Conservation (phyloP, 2,888 invertebrate species). For the Apomyelois bistriatella region DNA sequence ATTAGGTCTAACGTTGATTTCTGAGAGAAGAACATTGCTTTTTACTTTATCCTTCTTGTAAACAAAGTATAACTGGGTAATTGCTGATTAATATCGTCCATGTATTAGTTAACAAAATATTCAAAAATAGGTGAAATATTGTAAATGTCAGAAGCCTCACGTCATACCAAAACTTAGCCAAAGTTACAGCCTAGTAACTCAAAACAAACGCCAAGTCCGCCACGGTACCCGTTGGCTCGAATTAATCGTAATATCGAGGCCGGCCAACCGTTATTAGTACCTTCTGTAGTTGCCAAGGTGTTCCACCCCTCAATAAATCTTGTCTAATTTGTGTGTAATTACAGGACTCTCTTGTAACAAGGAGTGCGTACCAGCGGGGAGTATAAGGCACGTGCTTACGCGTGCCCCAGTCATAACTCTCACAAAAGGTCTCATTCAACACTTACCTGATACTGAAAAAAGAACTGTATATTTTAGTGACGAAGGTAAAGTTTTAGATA, state of each 20-base stretch:
- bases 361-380: constrained; percentile 77
- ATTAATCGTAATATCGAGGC: constrained; percentile 73
- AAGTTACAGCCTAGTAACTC: constrained; percentile 10
- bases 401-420: constrained; percentile 42
- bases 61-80: too few relatives aligned
- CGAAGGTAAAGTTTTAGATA: constrained; percentile 27
- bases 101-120: too few relatives aligned
- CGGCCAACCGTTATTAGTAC: constrained; percentile 77
- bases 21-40: too few relatives aligned
- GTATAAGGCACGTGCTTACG: constrained; percentile 74
- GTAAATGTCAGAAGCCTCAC: too few relatives aligned
- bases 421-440: constrained; percentile 32
- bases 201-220: constrained; percentile 16
- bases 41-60: too few relatives aligned
- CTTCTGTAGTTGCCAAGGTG: constrained; percentile 78
- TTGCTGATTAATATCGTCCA: too few relatives aligned
- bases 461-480: constrained; percentile 19
- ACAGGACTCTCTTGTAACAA: constrained; percentile 76
- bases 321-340: constrained; percentile 81
- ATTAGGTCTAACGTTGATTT: too few relatives aligned
- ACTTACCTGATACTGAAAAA: constrained; percentile 24
- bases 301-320: constrained; percentile 79
- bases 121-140: too few relatives aligned
- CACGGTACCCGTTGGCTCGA: constrained; percentile 49
- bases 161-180: not conserved